Conservation (phyloP, 2,888 invertebrate species). For the Dascillus cervinus region DNA sequence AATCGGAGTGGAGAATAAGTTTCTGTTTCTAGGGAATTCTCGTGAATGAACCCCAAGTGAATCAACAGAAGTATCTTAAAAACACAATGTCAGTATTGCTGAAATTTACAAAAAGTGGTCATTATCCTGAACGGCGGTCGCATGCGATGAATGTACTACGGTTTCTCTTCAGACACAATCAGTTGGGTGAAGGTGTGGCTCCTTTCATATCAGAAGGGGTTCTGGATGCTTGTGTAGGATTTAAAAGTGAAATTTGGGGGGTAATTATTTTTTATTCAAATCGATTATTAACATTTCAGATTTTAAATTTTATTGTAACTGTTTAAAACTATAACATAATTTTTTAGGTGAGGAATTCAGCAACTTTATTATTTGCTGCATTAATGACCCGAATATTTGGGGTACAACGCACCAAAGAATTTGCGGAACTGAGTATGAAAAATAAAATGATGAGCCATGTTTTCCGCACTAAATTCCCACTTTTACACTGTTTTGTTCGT, state of each 20-base stretch:
- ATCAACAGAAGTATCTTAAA: no score
- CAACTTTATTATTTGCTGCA: conserved; percentile 76
- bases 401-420: conserved; percentile 57
- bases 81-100: no score
- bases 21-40: no score
- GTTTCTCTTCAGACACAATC: conserved; percentile 68
- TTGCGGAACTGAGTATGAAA: conserved; percentile 51
- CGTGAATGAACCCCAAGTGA: no score
- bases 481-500: conserved; percentile 50
- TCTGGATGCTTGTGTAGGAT: conserved; percentile 64
- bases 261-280: conserved; percentile 55
- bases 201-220: conserved; percentile 64
- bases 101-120: no score
- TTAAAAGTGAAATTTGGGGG: conserved; percentile 68
- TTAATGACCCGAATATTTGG: conserved; percentile 84
- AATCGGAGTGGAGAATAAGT: conserved; percentile 2
- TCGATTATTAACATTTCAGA: no score
- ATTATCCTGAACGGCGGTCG: no score
- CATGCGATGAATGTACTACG: conserved; percentile 85
- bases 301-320: no score
- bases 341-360: conserved; percentile 72
- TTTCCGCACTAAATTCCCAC: conserved; percentile 70
- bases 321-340: no score
- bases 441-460: conserved; percentile 69
- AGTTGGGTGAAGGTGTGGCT: conserved; percentile 63